Evolutionary conservation across 2,888 invertebrate genomes (phyloP), one percentile per base, ranked within the genome.

Genomic region (Torymus aiolomorphi): DNA sequence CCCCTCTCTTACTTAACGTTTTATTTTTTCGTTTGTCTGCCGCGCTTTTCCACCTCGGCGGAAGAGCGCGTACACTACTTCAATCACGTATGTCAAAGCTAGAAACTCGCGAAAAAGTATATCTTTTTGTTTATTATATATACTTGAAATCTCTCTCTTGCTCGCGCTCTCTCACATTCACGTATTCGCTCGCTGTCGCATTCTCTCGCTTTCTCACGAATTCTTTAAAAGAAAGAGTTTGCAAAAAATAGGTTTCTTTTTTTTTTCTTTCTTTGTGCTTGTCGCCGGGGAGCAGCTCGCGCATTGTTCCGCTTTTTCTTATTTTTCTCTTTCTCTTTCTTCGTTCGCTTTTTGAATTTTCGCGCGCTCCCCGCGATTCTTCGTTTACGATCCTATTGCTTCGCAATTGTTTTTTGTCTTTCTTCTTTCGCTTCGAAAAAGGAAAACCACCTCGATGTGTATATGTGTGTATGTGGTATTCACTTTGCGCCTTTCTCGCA

Each of bases 161-260:
- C 49, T 18, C 20, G 1, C 16, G 31, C 63, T 11, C 51, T 14
- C 57, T 24, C 66, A 31, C 31, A 31, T 31, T 61, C 72, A 59
- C 42, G 5, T 54, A 24, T 24, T 52, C 59, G 65, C 61, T 74
- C 66, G 0, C 18, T 57, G 20, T 52, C 59, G 11, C 63, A 52
- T 63, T 78, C 31, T 20, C 51, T 66, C 42, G 14, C 52, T 5
- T 12, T 61, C 59, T 51, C 51, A 76, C 31, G 51, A 80, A 67
- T 76, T 79, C 59, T 66, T 71, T 74, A 76, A 81, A 81, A 76
- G 78, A 76, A 78, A 76, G 75, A 78, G 16, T 76, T 78, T 78
- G 73, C 76, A 78, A 81, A 81, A 81, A 76, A 80, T 82, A 76
- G 74, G 80, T 76, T 59, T 80, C 65, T 71, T 76, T 76, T 66